Evolutionary conservation across 2,888 invertebrate species (phyloP), one percentile per base, ranked within the genome.

Genomic region (Orthonychiurus folsomi): DNA sequence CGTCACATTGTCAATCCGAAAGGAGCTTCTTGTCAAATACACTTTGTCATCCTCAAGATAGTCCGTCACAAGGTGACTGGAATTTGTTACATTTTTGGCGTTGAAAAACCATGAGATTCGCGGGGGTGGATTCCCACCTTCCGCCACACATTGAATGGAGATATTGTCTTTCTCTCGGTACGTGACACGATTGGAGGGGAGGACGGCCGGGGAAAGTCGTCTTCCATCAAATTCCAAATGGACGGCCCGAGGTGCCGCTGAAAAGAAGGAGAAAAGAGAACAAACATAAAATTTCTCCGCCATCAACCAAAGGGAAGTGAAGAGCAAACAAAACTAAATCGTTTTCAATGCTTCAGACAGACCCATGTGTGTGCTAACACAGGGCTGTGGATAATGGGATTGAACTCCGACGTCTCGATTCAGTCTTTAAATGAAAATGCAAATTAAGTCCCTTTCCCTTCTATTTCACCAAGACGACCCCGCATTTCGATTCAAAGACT

Each of bases 211-310:
- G 55, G 69, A 64, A 58, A 69, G 61, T 61, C 69, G 68, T 52
- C 70, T 68, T 74, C 89, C 89, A 78, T 92, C 92, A 77, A 91
- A 89, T 75, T 89, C 84, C 74, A 92, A 81, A 79, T 90, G 92
- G 68, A 90, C 89, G 56, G 88, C 85, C 68, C 88, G 85, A 24
- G 91, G 91, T 54, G 88, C 83, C 78, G 91, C 91, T 91, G 82
- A 57, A 81, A 80, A 64, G 70, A 72, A 73, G 91, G 91, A 91
- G 82, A 57, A 81, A 80, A 64, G 5, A 37, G 37, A 37, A 37
- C 37, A 37, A 37, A 37, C 37, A 60, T 25, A 55, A 53, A 37
- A 37, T 9, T 37, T 37, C 37, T 9, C 37, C 15, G 9, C 37
- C 37, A 9, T 15, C 37, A 9, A 5, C 15, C 15, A 18, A 21